Conservation (phyloP, 1,140 invertebrate species). For the Bombus picipes region DNA sequence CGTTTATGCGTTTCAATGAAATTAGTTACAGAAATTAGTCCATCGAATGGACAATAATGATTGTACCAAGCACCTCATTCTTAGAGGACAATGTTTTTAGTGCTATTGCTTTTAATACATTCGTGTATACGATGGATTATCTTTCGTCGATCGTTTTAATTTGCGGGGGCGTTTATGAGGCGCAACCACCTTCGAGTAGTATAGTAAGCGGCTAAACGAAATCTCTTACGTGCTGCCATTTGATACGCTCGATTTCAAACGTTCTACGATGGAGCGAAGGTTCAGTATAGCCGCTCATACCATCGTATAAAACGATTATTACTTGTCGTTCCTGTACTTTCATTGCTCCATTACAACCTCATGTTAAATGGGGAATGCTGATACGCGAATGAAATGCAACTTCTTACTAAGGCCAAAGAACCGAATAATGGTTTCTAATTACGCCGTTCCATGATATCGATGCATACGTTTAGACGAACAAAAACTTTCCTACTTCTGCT, state of each 20-base stretch:
- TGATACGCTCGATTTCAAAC: conserved; percentile 62
- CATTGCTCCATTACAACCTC: conserved; percentile 17
- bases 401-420: background rate
- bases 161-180: conserved; percentile 38
- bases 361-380: conserved; percentile 5
- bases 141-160: conserved; percentile 30
- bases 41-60: background rate
- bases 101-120: background rate
- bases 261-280: conserved; percentile 21
- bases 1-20: background rate
- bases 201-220: conserved; percentile 38
- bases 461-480: too few species aligned
- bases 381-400: background rate
- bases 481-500: too few species aligned
- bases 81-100: background rate
- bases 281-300: background rate
- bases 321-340: conserved; percentile 21
- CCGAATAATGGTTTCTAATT: background rate
- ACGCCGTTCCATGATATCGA: background rate
- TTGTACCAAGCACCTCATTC: too few species aligned
- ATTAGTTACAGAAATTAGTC: background rate
- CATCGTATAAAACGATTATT: conserved; percentile 42
- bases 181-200: conserved; percentile 14
- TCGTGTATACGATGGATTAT: background rate
- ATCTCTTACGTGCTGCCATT: conserved; percentile 59